phyloP scores from a whole-genome alignment of 2,113 vertebrate genomes.

The Peromyscus maniculatus region DNA sequence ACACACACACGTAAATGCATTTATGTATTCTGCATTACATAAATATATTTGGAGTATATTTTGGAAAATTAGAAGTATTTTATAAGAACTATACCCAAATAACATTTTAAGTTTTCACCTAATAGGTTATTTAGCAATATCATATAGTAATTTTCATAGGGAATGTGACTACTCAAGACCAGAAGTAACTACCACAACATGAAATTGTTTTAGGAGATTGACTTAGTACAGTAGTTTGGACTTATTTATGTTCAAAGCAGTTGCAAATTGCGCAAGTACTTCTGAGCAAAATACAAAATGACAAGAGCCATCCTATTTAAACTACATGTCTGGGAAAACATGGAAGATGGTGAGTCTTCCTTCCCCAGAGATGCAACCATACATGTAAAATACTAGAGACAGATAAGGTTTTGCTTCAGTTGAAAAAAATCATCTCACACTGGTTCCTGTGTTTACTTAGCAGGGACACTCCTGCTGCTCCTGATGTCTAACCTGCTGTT shows the following conservation, averaged over 20 bases:
- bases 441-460: background rate
- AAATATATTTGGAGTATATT: background rate
- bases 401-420: background rate
- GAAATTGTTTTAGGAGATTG: slow-evolving; percentile 72
- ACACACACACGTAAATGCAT: too few relatives aligned
- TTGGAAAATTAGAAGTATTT: slow-evolving; percentile 55
- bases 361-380: background rate
- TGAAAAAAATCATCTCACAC: background rate
- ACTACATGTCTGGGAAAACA: slow-evolving; percentile 50
- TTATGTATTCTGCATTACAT: background rate
- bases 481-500: slow-evolving; percentile 83
- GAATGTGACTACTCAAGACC: slow-evolving; percentile 65
- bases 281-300: background rate
- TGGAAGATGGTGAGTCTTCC: background rate
- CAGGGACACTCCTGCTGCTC: slow-evolving; percentile 83
- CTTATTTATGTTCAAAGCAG: slow-evolving; percentile 82
- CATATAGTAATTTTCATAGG: background rate
- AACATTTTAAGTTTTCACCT: slow-evolving; percentile 46
- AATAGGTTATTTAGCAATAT: background rate
- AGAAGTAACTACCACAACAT: slow-evolving; percentile 75
- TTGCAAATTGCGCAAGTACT: slow-evolving; percentile 71
- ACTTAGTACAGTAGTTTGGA: slow-evolving; percentile 69
- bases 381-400: background rate
- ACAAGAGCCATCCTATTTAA: slow-evolving; percentile 43
- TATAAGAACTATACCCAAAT: background rate